A percentile compares a stretch with the other conserved stretches of the same genome.
These are phyloP conservation scores for Notoglanidium macrostoma DNA, from an alignment of 2,797 vertebrate species.

Conservation along the genomic window DNA sequence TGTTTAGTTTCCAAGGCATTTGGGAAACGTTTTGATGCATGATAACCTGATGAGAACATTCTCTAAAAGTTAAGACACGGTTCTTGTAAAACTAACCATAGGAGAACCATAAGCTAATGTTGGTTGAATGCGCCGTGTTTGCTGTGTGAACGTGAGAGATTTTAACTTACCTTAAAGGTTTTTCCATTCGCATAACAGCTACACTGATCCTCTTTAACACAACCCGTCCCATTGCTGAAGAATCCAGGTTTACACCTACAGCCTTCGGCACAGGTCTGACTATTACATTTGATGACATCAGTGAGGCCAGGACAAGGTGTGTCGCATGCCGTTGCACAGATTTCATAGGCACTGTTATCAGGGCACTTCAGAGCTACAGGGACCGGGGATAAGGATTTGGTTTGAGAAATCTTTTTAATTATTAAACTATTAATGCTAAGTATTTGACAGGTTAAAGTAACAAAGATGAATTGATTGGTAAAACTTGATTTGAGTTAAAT, in stretches of 20 bases:
- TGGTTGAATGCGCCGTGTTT: too few species aligned
- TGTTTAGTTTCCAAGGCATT: too few species aligned
- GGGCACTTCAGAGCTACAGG: conserved; percentile 67
- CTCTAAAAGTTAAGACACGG: too few species aligned
- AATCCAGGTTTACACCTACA: conserved; percentile 73
- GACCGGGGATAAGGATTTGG: background rate
- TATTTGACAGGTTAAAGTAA: background rate
- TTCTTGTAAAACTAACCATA: too few species aligned
- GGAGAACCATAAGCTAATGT: too few species aligned
- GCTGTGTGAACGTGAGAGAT: background rate
- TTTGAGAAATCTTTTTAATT: background rate
- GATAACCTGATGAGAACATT: too few species aligned
- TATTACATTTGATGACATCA: conserved; percentile 52
- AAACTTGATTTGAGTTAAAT: background rate
- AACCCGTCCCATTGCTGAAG: conserved; percentile 68
- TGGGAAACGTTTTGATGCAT: too few species aligned
- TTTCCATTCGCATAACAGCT: conserved; percentile 67
- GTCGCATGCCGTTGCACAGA: conserved; percentile 70
- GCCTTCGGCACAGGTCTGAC: conserved; percentile 68
- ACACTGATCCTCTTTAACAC: conserved; percentile 69
- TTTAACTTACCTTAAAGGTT: conserved; percentile 26
- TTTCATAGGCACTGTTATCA: conserved; percentile 73
- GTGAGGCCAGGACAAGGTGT: conserved; percentile 68
- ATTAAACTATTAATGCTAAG: background rate
- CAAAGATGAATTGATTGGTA: background rate